Base-by-base conservation (phyloP, 2,797 vertebrate genomes). In the Pseudochromis fuscus region DNA sequence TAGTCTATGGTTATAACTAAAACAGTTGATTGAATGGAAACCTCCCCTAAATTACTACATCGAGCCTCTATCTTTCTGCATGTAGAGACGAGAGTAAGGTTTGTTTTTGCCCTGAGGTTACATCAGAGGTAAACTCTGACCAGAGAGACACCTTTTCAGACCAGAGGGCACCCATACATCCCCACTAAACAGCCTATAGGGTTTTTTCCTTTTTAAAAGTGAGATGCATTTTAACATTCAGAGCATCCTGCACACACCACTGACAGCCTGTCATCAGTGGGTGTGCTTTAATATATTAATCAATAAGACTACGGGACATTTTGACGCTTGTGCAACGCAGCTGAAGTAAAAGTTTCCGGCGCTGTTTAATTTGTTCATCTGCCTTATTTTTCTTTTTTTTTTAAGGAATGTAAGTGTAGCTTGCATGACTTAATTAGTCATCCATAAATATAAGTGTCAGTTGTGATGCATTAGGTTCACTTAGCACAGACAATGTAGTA, bases 391-490 rank as follows among this genome's bases (percentile, higher is more conserved):
- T 70, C 9, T 58, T 78, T 57, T 68, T 56, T 1, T 0, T 40
- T 56, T 9, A 73, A 62, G 21, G 12, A 13, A 57, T 24, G 72
- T 64, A 18, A 61, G 58, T 51, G 58, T 51, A 67, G 19, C n/a
- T 64, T 25, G 2, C 55, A 23, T 42, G 30, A 83, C 68, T 82
- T 83, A 79, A 86, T 86, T 82, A 75, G 67, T 55, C 67, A 60
- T 62, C 67, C 35, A 35, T 81, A 59, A 63, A 68, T 85, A 69
- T 59, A 35, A 24, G 21, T 71, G 73, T 72, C 75, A 72, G 38
- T 44, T 57, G 23, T 72, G 53, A 77, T 73, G 71, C 82, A 86
- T 80, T 79, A 79, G 72, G 79, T 63, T 81, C 68, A 40, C 67
- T 87, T 53, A 67, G 77, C 49, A 15, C 11, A 52, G 44, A 62